phyloP scores from a whole-genome alignment of 23 tunicate species.

The Trididemnum clinides region DNA sequence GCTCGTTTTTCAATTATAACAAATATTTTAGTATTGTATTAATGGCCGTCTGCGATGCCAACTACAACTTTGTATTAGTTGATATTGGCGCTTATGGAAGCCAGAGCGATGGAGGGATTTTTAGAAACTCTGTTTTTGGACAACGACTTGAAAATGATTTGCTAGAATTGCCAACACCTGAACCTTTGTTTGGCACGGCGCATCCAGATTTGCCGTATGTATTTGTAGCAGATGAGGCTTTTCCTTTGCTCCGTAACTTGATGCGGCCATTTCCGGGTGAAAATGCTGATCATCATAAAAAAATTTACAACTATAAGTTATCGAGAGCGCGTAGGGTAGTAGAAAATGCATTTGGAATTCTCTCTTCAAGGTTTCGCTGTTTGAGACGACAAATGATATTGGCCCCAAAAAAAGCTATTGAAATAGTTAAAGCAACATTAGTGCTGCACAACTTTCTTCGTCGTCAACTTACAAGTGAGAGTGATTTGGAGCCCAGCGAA shows the following conservation, averaged over 20 bases:
- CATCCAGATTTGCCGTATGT: constrained; percentile 20
- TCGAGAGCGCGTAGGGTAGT: constrained; percentile 40
- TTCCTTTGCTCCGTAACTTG: constrained; percentile 30
- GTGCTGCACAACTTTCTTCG: constrained; percentile 8
- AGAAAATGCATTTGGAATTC: constrained; percentile 47
- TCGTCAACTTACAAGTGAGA: no score
- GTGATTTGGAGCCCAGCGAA: no score
- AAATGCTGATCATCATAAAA: background rate
- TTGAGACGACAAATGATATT: background rate
- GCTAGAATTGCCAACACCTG: background rate
- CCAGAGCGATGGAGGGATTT: constrained; percentile 52
- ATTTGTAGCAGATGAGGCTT: constrained; percentile 69
- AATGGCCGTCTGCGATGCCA: constrained; percentile 36
- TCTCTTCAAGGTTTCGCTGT: constrained; percentile 5
- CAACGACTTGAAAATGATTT: background rate
- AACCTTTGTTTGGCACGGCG: background rate
- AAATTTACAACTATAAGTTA: constrained; percentile 33
- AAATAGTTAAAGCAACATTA: background rate
- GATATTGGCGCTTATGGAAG: constrained; percentile 54
- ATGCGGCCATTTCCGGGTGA: constrained; percentile 51
- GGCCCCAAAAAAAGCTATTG: background rate
- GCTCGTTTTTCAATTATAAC: constrained; percentile 46
- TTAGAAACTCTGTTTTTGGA: constrained; percentile 54
- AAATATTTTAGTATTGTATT: constrained; percentile 35
- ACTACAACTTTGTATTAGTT: constrained; percentile 44